A percentile compares a stretch with the other conserved stretches of the same genome.
Evolutionary conservation across 2,113 vertebrate genomes (phyloP).

Genomic region (Melanocharis versteri): DNA sequence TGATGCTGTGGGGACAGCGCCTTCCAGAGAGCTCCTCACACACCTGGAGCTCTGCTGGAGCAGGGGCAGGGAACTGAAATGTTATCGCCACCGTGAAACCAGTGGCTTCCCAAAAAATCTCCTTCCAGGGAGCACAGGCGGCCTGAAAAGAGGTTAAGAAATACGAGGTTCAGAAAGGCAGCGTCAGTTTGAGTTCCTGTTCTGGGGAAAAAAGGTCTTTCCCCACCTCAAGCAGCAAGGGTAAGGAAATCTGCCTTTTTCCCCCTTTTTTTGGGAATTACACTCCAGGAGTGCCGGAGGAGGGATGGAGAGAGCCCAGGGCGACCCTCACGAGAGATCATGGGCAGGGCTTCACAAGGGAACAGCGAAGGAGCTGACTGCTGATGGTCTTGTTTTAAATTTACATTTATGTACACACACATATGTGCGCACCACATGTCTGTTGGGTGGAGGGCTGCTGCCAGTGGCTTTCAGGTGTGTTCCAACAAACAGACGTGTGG

Average conservation of each 20-base stretch:
- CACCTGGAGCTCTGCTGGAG: not conserved
- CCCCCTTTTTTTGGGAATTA: not conserved
- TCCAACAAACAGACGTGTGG: too few relatives aligned
- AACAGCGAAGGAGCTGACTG: not conserved
- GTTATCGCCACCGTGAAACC: not conserved
- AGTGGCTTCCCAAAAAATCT: not conserved
- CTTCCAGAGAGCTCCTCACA: not conserved
- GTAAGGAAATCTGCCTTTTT: not conserved
- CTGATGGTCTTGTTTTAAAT: not conserved
- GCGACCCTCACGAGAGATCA: accelerated
- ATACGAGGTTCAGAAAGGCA: accelerated
- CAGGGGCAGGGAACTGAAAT: not conserved
- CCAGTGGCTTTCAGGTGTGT: too few relatives aligned
- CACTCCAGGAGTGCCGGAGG: not conserved
- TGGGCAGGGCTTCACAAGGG: not conserved
- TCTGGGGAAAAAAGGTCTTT: not conserved
- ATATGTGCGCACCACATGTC: accelerated
- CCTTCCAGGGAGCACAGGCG: not conserved
- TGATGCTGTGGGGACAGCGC: not conserved
- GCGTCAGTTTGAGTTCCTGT: not conserved
- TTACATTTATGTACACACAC: accelerated
- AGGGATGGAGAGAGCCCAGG: not conserved
- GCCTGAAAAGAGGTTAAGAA: not conserved
- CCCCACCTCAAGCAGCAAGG: not conserved
- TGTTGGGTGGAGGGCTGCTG: too few relatives aligned